Conservation (phyloP, 2,113 vertebrate genomes). For the Chlorodrepanis virens region DNA sequence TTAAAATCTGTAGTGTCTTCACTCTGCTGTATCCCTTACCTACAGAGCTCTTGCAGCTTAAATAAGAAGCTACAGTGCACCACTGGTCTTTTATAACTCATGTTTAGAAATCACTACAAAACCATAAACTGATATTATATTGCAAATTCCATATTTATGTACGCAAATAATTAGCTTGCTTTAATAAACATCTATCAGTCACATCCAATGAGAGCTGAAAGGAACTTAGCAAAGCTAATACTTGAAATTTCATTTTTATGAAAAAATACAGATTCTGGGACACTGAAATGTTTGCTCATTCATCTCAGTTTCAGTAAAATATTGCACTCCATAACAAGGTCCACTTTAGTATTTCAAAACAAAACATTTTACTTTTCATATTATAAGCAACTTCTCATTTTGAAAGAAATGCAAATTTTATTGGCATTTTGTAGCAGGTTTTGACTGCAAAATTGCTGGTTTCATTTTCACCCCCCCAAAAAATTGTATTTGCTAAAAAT, state of each 20-base stretch:
- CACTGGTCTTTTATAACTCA: not conserved
- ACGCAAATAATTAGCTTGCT: not conserved
- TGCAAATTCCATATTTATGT: not conserved
- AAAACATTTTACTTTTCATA: not conserved
- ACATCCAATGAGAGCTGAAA: not conserved
- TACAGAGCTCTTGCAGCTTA: not conserved
- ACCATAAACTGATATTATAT: not conserved
- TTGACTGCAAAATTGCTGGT: conserved; percentile 1
- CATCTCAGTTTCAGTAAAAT: not conserved
- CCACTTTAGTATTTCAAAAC: not conserved
- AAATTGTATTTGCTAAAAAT: not conserved
- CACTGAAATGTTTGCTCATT: not conserved
- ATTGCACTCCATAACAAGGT: not conserved
- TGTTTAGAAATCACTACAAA: not conserved
- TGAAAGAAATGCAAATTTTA: not conserved
- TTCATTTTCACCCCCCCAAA: not conserved
- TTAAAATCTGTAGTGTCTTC: not conserved
- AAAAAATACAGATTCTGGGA: not conserved
- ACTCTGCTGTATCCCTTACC: not conserved
- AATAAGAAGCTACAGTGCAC: not conserved
- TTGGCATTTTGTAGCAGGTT: not conserved
- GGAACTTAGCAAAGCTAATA: not conserved
- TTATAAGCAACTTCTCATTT: not conserved
- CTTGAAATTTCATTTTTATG: not conserved
- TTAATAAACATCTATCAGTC: not conserved